Percentiles rank a stretch among this genome's conserved stretches.
Conservation (phyloP, 2,888 invertebrate species). For the Amblyteles armatorius region DNA sequence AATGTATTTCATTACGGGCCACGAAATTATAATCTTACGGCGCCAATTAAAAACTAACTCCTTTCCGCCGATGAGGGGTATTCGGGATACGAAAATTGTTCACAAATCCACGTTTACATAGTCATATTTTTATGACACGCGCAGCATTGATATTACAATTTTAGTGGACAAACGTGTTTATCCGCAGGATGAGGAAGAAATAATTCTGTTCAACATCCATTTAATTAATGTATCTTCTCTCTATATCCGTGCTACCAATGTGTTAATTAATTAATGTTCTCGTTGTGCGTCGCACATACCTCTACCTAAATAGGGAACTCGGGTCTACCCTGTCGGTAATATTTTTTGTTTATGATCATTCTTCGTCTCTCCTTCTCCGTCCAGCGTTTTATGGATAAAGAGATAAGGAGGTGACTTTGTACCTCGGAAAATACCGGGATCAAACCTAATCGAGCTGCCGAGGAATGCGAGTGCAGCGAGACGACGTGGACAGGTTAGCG, state of each 20-base stretch:
- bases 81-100: too few relatives aligned
- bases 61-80: neutral
- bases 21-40: conserved; percentile 65
- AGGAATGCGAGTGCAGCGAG: conserved; percentile 24
- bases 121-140: too few relatives aligned
- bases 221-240: too few relatives aligned
- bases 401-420: conserved; percentile 10
- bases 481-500: conserved; percentile 43
- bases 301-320: neutral
- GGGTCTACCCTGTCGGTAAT: neutral
- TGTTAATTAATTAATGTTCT: conserved; percentile 32
- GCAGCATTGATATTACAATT: too few relatives aligned
- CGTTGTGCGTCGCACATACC: neutral
- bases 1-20: conserved; percentile 52
- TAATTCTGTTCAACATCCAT: too few relatives aligned
- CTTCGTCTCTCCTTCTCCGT: neutral
- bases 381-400: neutral
- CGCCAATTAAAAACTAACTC: conserved; percentile 60
- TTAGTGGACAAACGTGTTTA: too few relatives aligned
- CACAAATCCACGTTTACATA: too few relatives aligned
- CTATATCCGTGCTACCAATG: neutral
- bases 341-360: neutral
- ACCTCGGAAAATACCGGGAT: conserved; percentile 27
- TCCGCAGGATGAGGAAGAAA: too few relatives aligned
- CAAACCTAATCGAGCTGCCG: conserved; percentile 47